Conservation (phyloP, 2,888 invertebrate species). For the Oscheius sp. region DNA sequence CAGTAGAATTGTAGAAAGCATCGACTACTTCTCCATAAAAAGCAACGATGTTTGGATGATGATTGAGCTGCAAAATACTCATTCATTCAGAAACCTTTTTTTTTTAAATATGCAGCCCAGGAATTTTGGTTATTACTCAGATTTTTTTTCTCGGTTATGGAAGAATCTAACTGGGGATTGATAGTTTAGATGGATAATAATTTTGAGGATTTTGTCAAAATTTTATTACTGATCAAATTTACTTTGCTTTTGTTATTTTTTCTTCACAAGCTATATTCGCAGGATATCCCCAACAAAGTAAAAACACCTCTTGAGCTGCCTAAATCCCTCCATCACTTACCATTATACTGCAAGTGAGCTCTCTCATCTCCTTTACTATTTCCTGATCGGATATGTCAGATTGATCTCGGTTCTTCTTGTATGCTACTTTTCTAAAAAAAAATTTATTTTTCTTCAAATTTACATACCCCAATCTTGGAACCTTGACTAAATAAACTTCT, state of each 20-base stretch:
- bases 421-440: not conserved
- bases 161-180: too few species aligned
- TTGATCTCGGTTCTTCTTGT: not conserved
- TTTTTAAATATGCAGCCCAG: too few species aligned
- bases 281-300: too few species aligned
- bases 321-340: not conserved
- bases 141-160: too few species aligned
- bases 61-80: constrained; percentile 18
- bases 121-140: too few species aligned
- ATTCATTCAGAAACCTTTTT: too few species aligned
- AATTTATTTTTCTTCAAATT: not conserved
- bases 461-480: not conserved
- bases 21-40: constrained; percentile 5
- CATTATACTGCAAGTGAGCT: not conserved
- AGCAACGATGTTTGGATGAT: constrained; percentile 19
- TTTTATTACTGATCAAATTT: too few species aligned
- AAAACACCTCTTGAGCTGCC: too few species aligned
- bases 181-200: too few species aligned
- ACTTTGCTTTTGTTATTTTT: too few species aligned
- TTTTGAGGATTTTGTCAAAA: too few species aligned
- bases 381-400: not conserved
- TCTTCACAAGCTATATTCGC: too few species aligned
- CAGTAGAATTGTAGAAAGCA: not conserved
- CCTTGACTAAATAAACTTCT: not conserved
- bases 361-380: not conserved